A percentile compares a stretch with the other conserved stretches of the same genome.
These are phyloP conservation scores for Phaetusa simplex DNA, from an alignment of 2,113 vertebrate genomes.

Conservation along the genomic window DNA sequence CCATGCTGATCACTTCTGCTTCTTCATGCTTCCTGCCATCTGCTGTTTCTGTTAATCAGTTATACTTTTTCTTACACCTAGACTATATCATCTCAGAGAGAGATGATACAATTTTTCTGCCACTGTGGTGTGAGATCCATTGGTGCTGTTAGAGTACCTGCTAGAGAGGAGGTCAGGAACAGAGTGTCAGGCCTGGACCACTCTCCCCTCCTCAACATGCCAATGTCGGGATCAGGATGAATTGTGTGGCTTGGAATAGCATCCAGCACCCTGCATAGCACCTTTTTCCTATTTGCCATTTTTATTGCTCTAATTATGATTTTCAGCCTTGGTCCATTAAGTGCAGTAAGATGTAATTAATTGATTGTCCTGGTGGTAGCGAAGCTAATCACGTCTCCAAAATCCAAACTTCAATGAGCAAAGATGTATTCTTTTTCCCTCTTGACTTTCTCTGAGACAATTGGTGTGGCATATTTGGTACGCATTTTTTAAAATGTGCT, in stretches of 20 bases:
- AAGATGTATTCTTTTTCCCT: neutral
- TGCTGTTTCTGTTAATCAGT: neutral
- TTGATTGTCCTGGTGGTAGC: neutral
- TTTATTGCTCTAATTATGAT: neutral
- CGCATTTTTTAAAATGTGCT: neutral
- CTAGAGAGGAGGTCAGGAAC: neutral
- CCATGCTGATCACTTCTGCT: neutral
- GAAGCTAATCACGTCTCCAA: neutral
- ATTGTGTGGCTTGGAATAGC: neutral
- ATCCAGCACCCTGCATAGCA: neutral
- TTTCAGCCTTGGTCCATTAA: neutral
- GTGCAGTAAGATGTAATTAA: neutral
- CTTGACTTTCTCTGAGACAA: neutral
- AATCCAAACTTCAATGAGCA: neutral
- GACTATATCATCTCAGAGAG: neutral
- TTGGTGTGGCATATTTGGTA: neutral
- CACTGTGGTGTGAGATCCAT: neutral
- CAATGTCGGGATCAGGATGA: neutral
- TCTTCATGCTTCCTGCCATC: conserved; percentile 27
- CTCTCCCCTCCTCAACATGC: neutral
- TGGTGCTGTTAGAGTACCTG: neutral
- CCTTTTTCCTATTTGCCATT: neutral
- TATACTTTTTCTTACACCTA: neutral
- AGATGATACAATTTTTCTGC: neutral
- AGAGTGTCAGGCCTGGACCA: neutral